Evolutionary conservation across 2,797 vertebrate species (phyloP).

Genomic region (Acanthurus lineatus): DNA sequence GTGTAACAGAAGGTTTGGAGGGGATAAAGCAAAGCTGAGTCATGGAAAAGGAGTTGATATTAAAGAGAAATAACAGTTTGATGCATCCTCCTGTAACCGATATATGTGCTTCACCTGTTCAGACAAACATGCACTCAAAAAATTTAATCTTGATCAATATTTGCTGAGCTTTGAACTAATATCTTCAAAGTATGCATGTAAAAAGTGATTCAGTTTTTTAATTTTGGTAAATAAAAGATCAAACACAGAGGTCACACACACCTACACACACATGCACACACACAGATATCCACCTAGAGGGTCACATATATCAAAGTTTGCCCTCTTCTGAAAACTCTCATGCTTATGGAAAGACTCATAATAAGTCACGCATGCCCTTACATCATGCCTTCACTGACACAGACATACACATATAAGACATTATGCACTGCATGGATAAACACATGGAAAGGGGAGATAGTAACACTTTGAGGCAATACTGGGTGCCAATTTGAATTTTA

Average conservation of each 20-base stretch:
- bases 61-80: slow-evolving; percentile 64
- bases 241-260: slow-evolving; percentile 31
- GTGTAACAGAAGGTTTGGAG: slow-evolving; percentile 34
- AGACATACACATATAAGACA: not conserved
- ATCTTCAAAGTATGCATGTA: slow-evolving; percentile 31
- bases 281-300: not conserved
- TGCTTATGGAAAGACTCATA: not conserved
- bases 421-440: not conserved
- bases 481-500: slow-evolving; percentile 63
- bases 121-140: slow-evolving; percentile 25
- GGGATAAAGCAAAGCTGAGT: slow-evolving; percentile 9
- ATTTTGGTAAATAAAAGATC: slow-evolving; percentile 66
- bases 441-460: slow-evolving; percentile 33
- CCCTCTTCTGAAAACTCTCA: not conserved
- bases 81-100: slow-evolving; percentile 40
- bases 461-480: slow-evolving; percentile 48
- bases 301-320: slow-evolving; percentile 9
- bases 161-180: slow-evolving; percentile 55
- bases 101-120: slow-evolving; percentile 39
- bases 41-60: slow-evolving; percentile 11
- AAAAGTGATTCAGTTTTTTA: slow-evolving; percentile 46
- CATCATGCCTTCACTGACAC: slow-evolving; percentile 12
- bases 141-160: slow-evolving; percentile 69
- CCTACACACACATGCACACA: slow-evolving; percentile 5
- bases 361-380: not conserved